Conservation (phyloP, 1,140 invertebrate genomes). For the Drosophila nigromelanica region DNA sequence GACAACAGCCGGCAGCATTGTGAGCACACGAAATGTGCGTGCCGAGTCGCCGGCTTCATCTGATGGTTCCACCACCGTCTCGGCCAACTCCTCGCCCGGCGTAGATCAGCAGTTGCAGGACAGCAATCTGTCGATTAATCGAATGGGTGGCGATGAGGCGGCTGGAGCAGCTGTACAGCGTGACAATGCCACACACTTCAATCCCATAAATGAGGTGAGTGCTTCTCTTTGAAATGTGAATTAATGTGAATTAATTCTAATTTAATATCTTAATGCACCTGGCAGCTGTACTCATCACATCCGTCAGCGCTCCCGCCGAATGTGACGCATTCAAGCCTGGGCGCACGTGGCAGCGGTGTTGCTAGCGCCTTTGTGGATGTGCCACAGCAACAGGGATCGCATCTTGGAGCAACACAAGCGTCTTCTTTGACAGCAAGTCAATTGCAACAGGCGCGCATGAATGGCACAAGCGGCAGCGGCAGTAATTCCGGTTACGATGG, state of each 20-base stretch:
- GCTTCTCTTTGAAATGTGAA: neutral
- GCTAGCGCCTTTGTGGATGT: constrained; percentile 63
- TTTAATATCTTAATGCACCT: neutral
- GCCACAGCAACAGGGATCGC: constrained; percentile 37
- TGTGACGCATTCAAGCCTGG: constrained; percentile 46
- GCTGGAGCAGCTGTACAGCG: constrained; percentile 15
- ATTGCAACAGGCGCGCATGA: constrained; percentile 57
- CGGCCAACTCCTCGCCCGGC: constrained; percentile 90
- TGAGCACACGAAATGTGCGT: constrained; percentile 64
- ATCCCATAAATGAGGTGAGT: constrained; percentile 79
- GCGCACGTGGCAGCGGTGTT: constrained; percentile 45
- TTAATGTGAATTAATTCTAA: neutral
- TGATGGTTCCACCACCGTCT: constrained; percentile 90
- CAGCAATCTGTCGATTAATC: constrained; percentile 81
- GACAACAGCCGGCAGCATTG: constrained; percentile 46
- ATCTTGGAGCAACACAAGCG: constrained; percentile 35
- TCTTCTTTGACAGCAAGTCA: constrained; percentile 26
- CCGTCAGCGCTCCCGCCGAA: constrained; percentile 33
- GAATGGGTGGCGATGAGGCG: constrained; percentile 43
- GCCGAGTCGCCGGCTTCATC: constrained; percentile 81
- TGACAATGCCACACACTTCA: constrained; percentile 73
- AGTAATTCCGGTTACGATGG: constrained; percentile 51
- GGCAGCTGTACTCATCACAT: constrained; percentile 71
- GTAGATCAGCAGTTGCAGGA: constrained; percentile 87
- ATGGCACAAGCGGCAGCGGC: constrained; percentile 53